Conservation (phyloP, 2,888 invertebrate genomes). For the Poecilobothrus nobilitatus region DNA sequence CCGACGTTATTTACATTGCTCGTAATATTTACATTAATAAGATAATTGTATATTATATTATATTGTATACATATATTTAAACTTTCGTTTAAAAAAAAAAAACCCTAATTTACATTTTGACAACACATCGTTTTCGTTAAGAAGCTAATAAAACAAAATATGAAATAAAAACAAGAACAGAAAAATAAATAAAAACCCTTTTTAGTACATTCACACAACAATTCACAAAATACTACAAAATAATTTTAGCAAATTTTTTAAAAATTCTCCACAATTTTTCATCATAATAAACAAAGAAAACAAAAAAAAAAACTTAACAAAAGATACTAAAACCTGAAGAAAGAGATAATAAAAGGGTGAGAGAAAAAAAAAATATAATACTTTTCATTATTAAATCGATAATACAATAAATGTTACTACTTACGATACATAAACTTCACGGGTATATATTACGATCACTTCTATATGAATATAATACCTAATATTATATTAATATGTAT, state of each 20-base stretch:
- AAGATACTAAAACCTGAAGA: neutral
- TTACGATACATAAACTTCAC: neutral
- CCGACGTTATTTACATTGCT: too few relatives aligned
- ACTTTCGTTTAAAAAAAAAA: too few relatives aligned
- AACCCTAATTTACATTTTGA: neutral
- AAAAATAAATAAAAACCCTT: constrained; percentile 2
- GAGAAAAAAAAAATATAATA: too few relatives aligned
- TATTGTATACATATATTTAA: too few relatives aligned
- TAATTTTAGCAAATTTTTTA: neutral
- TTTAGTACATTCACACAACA: neutral
- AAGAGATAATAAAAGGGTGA: too few relatives aligned
- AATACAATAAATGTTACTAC: constrained; percentile 1
- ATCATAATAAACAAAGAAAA: neutral
- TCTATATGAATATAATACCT: neutral
- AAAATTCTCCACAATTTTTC: neutral
- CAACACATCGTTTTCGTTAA: neutral
- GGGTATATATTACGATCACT: too few relatives aligned
- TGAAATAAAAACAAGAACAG: too few relatives aligned
- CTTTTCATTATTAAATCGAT: constrained; percentile 3
- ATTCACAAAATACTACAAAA: too few relatives aligned
- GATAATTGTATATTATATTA: too few relatives aligned
- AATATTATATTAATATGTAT: neutral
- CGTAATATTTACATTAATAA: too few relatives aligned
- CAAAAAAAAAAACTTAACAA: neutral
- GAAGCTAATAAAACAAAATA: neutral